Percentiles rank a stretch among this genome's conserved stretches.
These are phyloP conservation scores for Enteromius fasciolatus DNA, from an alignment of 2,797 vertebrate genomes.

Conservation along the genomic window DNA sequence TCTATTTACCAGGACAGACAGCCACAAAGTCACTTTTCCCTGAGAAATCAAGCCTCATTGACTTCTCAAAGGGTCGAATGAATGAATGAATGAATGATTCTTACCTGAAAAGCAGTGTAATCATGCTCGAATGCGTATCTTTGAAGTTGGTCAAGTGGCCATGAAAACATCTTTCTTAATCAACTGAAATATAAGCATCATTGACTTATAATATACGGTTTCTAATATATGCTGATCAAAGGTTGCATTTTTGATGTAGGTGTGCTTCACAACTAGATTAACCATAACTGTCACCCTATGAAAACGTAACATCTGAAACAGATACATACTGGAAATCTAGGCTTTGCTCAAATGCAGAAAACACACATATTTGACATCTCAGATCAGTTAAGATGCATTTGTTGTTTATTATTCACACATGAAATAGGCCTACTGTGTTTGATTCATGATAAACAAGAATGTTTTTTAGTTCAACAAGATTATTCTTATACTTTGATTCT, in stretches of 20 bases:
- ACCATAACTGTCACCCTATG: background rate
- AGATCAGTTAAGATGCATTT: background rate
- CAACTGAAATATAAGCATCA: background rate
- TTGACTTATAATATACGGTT: background rate
- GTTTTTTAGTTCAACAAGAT: background rate
- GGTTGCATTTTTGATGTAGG: background rate
- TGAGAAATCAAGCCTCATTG: background rate
- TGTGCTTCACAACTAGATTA: background rate
- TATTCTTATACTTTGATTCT: conserved; percentile 12
- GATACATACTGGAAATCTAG: background rate
- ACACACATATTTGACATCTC: background rate
- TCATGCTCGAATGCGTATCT: background rate
- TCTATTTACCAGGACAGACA: background rate
- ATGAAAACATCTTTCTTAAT: background rate
- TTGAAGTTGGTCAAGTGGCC: background rate
- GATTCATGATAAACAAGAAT: background rate
- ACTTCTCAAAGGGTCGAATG: too few species aligned
- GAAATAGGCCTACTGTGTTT: background rate
- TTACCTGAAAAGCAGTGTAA: background rate
- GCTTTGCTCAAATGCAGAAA: background rate
- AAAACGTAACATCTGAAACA: background rate
- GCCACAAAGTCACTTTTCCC: background rate
- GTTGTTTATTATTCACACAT: background rate
- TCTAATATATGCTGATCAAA: background rate
- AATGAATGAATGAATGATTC: too few species aligned